Conservation (phyloP, 2,888 invertebrate genomes). For the Alloscopus bannaensis region DNA sequence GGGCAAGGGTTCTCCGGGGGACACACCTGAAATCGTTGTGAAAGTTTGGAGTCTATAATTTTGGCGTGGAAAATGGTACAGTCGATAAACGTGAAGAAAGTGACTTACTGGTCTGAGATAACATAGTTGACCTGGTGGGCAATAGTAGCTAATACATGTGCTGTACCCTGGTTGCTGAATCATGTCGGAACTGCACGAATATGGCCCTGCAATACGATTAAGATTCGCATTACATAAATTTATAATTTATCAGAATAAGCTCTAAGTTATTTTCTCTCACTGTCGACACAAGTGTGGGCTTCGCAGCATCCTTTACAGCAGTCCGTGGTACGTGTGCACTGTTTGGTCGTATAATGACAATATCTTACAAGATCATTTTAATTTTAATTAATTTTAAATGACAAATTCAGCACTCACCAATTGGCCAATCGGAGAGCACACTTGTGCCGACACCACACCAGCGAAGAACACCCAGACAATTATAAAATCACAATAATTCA, state of each 20-base stretch:
- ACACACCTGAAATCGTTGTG: constrained; percentile 59
- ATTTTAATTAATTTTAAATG: constrained; percentile 2
- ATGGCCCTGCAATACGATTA: constrained; percentile 36
- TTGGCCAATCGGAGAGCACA: constrained; percentile 64
- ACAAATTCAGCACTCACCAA: constrained; percentile 50
- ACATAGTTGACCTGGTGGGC: constrained; percentile 59
- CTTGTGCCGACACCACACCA: constrained; percentile 48
- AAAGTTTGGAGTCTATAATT: not conserved
- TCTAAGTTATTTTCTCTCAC: constrained; percentile 46
- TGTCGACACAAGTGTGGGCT: constrained; percentile 65
- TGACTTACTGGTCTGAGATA: constrained; percentile 56
- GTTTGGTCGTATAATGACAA: not conserved
- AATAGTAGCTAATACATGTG: constrained; percentile 54
- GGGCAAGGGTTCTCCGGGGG: constrained; percentile 68
- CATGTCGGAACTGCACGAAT: constrained; percentile 63
- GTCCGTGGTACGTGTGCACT: constrained; percentile 67
- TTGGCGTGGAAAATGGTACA: not conserved
- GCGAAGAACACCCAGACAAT: constrained; percentile 20
- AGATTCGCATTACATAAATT: not conserved
- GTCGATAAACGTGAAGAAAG: not conserved
- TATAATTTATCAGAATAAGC: constrained; percentile 6
- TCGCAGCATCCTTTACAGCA: constrained; percentile 71
- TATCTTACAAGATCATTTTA: not conserved
- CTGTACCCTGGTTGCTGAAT: constrained; percentile 54
- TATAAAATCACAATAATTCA: constrained; percentile 23